Conservation (phyloP, 2,888 invertebrate species). For the Cephonodes hylas region DNA sequence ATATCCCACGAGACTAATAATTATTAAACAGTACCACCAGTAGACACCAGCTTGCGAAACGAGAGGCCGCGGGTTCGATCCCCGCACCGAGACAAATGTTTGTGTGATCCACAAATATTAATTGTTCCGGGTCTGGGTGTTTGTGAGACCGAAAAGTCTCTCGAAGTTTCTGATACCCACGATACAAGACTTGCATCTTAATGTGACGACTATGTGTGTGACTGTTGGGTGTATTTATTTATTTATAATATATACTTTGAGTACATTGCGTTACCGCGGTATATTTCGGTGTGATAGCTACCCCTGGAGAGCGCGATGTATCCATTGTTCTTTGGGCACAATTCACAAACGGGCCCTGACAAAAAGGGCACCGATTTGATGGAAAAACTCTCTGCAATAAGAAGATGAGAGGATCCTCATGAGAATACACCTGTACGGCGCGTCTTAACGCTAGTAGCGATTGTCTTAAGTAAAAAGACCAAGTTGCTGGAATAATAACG, state of each 20-base stretch:
- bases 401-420: conserved; percentile 55
- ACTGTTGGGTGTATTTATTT: no score
- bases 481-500: not conserved
- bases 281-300: conserved; percentile 26
- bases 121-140: no score
- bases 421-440: conserved; percentile 37
- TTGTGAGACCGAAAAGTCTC: no score
- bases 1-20: no score
- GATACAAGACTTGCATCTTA: no score
- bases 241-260: not conserved
- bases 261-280: conserved; percentile 6
- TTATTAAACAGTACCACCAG: no score
- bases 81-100: no score
- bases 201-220: no score
- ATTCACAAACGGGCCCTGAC: conserved; percentile 51
- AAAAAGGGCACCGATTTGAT: conserved; percentile 69
- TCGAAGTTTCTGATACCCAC: no score
- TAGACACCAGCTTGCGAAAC: no score
- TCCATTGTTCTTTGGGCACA: conserved; percentile 51
- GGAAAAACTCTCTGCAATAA: conserved; percentile 68
- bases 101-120: no score
- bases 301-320: conserved; percentile 23
- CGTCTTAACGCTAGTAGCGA: conserved; percentile 28
- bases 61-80: no score
- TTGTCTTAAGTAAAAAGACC: not conserved